Conservation (phyloP, 2,888 invertebrate species). For the Esperia sulphurella region DNA sequence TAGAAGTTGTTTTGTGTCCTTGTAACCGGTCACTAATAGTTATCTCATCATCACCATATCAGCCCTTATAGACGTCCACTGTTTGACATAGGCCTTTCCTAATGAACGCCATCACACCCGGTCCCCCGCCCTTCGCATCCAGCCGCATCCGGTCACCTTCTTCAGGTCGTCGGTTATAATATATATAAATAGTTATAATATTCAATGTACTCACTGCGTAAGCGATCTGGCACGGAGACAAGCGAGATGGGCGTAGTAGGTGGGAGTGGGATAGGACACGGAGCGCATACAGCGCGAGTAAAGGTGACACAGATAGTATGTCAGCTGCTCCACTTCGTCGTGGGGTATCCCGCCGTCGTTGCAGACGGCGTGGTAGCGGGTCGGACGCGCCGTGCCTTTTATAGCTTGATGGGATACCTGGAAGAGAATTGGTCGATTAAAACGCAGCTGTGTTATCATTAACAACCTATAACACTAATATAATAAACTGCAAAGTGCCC, state of each 20-base stretch:
- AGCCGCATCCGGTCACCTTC: no score
- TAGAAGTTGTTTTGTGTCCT: no score
- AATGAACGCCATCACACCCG: no score
- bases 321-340: constrained; percentile 87
- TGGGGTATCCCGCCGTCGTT: constrained; percentile 86
- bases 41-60: no score
- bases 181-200: no score
- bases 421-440: neutral
- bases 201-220: constrained; percentile 60
- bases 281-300: constrained; percentile 90
- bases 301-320: constrained; percentile 91
- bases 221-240: constrained; percentile 84
- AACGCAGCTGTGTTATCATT: no score
- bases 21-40: no score
- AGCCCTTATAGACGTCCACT: no score
- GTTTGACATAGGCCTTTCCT: neutral
- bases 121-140: no score
- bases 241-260: constrained; percentile 93
- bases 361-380: constrained; percentile 91
- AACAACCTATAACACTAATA: no score
- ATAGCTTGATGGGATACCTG: constrained; percentile 83
- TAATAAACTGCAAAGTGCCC: no score
- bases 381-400: constrained; percentile 91
- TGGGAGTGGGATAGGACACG: constrained; percentile 92
- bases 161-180: no score